phyloP scores from a whole-genome alignment of 2,113 vertebrate species.

The Alligator sinensis region DNA sequence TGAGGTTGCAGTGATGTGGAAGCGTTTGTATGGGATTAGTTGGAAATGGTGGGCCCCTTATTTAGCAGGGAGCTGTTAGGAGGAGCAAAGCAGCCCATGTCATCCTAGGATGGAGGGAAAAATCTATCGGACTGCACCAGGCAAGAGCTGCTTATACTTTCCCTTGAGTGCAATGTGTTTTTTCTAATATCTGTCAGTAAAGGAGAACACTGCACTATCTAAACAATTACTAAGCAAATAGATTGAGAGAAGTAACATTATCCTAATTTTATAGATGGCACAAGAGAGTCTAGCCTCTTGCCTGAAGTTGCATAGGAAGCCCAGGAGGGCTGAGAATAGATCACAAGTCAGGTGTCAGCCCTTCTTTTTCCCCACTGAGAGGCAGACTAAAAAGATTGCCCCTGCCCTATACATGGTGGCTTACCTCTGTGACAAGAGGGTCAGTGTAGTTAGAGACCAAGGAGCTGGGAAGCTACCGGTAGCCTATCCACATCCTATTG shows the following conservation, averaged over 20 bases:
- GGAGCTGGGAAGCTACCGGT: background rate
- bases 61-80: background rate
- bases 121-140: background rate
- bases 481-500: background rate
- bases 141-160: background rate
- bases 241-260: background rate
- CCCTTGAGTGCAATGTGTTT: background rate
- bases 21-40: background rate
- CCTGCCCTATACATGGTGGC: background rate
- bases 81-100: fast-evolving
- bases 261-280: background rate
- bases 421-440: background rate
- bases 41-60: background rate
- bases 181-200: background rate
- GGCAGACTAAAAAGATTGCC: fast-evolving
- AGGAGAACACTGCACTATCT: background rate
- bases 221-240: background rate
- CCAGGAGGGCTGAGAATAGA: background rate
- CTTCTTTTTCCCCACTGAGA: background rate
- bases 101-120: background rate
- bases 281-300: background rate
- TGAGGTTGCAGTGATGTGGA: background rate
- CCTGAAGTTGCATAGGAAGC: background rate
- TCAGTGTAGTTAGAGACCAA: background rate
- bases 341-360: background rate